phyloP scores from a whole-genome alignment of 2,888 invertebrate species.

The Diplolepis rosae region DNA sequence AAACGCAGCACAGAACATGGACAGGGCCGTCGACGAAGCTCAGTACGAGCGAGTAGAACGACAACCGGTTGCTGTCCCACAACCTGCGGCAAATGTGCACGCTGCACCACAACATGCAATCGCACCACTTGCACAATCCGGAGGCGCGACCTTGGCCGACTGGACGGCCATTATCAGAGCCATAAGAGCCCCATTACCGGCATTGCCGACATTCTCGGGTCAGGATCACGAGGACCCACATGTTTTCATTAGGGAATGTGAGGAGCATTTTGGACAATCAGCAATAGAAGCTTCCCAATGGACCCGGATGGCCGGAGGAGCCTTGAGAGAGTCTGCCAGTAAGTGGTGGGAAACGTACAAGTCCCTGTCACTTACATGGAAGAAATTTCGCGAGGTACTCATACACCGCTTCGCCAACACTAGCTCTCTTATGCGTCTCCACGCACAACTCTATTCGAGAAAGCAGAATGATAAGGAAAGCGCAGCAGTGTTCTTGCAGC shows the following conservation, averaged over 20 bases:
- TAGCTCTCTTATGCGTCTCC: not conserved
- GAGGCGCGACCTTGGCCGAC: no score
- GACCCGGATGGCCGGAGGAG: not conserved
- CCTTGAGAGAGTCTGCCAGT: constrained; percentile 34
- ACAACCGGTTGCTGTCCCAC: no score
- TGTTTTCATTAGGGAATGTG: constrained; percentile 1
- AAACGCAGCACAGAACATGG: no score
- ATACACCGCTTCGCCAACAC: constrained; percentile 14
- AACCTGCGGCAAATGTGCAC: no score
- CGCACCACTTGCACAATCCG: not conserved
- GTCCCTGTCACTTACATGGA: constrained; percentile 28
- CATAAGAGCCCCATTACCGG: not conserved
- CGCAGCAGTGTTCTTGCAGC: not conserved
- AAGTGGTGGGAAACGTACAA: constrained; percentile 35
- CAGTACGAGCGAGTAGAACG: no score
- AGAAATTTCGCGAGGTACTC: constrained; percentile 30
- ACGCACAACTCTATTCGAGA: not conserved
- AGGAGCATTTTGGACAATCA: not conserved
- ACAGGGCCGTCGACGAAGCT: no score
- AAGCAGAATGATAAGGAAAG: constrained; percentile 20
- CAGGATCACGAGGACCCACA: constrained; percentile 33
- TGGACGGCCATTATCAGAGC: not conserved
- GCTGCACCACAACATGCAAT: not conserved
- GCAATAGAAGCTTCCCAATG: not conserved
- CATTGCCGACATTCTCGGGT: constrained; percentile 1